These are phyloP conservation scores for Drosophila punjabiensis DNA, from an alignment of 1,140 invertebrate species.

Conservation along the genomic window DNA sequence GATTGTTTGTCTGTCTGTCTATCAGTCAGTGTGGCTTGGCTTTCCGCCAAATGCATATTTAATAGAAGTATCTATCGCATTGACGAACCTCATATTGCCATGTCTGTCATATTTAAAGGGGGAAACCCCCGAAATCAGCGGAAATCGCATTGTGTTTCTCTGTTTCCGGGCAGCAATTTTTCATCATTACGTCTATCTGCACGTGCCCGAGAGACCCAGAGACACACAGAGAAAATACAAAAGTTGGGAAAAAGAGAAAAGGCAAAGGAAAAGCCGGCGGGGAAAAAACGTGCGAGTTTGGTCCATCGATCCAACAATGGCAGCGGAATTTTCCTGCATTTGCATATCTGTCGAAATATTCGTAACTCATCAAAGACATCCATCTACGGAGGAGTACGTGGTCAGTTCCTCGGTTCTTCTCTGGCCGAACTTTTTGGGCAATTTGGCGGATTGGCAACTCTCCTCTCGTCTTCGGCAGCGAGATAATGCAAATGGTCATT, in stretches of 20 bases:
- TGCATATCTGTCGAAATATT: conserved; percentile 77
- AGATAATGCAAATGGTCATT: conserved; percentile 82
- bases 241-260: not conserved
- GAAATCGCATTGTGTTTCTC: conserved; percentile 36
- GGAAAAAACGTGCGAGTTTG: conserved; percentile 42
- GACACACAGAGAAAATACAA: conserved; percentile 7
- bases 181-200: conserved; percentile 60
- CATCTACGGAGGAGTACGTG: conserved; percentile 37
- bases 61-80: conserved; percentile 32
- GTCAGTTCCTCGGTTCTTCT: conserved; percentile 31
- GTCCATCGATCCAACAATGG: conserved; percentile 57
- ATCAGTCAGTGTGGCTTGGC: not conserved
- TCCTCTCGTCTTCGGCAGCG: conserved; percentile 2
- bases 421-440: conserved; percentile 63
- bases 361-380: conserved; percentile 64
- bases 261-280: conserved; percentile 5
- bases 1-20: conserved; percentile 9
- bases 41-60: conserved; percentile 38
- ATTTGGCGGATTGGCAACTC: conserved; percentile 64
- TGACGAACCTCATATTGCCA: conserved; percentile 2
- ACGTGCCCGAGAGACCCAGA: conserved; percentile 55
- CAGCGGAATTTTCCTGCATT: conserved; percentile 41
- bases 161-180: conserved; percentile 59
- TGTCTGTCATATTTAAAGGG: conserved; percentile 19
- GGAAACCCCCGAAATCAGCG: conserved; percentile 5